Evolutionary conservation across 2,888 invertebrate species (phyloP).

Genomic region (Polydrusus cervinus): DNA sequence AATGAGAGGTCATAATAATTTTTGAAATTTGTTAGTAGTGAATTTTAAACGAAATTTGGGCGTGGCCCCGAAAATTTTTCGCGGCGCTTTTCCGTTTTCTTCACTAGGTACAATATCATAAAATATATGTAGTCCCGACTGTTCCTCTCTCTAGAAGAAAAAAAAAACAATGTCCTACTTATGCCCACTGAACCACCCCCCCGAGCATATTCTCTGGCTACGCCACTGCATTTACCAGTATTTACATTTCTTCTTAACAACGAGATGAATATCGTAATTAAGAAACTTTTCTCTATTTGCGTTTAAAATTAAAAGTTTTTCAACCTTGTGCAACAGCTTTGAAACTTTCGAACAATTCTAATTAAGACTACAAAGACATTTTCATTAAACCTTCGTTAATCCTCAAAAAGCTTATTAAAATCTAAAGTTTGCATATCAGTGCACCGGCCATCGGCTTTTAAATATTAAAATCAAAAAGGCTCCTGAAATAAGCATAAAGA

Average conservation of each 20-base stretch:
- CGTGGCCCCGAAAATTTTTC: too few relatives aligned
- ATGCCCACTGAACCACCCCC: too few relatives aligned
- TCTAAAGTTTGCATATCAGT: conserved; percentile 16
- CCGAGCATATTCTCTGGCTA: too few relatives aligned
- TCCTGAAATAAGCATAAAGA: background rate
- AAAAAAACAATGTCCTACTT: too few relatives aligned
- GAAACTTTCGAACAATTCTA: conserved; percentile 15
- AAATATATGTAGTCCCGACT: too few relatives aligned
- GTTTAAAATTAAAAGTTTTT: background rate
- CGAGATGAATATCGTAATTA: background rate
- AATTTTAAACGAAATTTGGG: too few relatives aligned
- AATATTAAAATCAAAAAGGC: background rate
- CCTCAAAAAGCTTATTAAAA: conserved; percentile 17
- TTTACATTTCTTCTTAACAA: background rate
- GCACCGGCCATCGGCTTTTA: background rate
- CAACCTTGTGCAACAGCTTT: conserved; percentile 2
- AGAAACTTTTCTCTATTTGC: conserved; percentile 6
- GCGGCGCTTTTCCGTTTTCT: too few relatives aligned
- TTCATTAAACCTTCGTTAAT: conserved; percentile 16
- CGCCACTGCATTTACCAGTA: background rate
- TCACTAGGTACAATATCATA: too few relatives aligned
- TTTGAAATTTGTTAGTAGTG: too few relatives aligned
- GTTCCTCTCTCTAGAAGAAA: too few relatives aligned
- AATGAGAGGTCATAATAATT: too few relatives aligned
- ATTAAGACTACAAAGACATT: conserved; percentile 25